Conservation (phyloP, 2,888 invertebrate genomes). For the Diadromus collaris region DNA sequence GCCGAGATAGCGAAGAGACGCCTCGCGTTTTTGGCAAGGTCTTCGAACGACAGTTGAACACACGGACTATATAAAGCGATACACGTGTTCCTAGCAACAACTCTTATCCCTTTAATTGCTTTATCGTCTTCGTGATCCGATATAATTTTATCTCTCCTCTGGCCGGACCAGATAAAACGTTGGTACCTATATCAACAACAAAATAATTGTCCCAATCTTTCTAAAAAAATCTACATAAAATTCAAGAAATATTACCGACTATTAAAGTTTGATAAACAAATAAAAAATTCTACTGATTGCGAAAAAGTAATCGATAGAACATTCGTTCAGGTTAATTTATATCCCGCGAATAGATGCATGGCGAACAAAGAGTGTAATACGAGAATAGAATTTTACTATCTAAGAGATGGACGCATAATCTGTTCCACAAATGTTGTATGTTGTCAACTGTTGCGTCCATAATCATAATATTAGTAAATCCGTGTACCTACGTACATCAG, state of each 20-base stretch:
- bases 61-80: neutral
- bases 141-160: neutral
- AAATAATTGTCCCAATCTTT: neutral
- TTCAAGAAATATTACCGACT: neutral
- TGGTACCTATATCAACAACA: neutral
- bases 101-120: neutral
- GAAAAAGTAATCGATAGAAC: neutral
- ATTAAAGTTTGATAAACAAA: neutral
- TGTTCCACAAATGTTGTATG: no score
- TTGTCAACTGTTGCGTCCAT: neutral
- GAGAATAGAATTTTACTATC: neutral
- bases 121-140: neutral
- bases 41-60: slow-evolving; percentile 21
- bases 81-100: neutral
- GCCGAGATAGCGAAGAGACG: slow-evolving; percentile 13
- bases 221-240: neutral
- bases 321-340: no score
- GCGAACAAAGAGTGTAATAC: neutral
- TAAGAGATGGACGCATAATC: no score
- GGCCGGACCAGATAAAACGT: neutral
- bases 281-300: neutral
- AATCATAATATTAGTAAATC: neutral
- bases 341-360: neutral
- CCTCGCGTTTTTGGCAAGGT: slow-evolving; percentile 37
- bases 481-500: no score